Percentiles rank a stretch among this genome's conserved stretches.
Evolutionary conservation across 1,140 invertebrate genomes (phyloP).

Genomic region (Calycopis cecrops): DNA sequence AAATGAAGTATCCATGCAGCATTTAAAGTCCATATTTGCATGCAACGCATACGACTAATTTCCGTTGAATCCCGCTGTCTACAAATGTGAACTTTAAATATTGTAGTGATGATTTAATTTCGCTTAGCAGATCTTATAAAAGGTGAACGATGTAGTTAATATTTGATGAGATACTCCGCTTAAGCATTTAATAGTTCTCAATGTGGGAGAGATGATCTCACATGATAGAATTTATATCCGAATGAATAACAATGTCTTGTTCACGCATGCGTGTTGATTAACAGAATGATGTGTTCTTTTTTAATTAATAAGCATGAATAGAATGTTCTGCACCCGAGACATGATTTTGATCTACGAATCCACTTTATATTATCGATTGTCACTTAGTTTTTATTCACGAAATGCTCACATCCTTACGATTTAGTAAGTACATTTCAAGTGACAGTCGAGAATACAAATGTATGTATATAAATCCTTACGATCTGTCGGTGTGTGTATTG

Average conservation of each 20-base stretch:
- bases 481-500: slow-evolving; percentile 59
- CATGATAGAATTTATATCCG: slow-evolving; percentile 14
- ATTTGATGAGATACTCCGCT: slow-evolving; percentile 45
- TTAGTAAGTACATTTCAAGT: slow-evolving; percentile 14
- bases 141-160: slow-evolving; percentile 40
- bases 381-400: neutral
- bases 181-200: slow-evolving; percentile 32
- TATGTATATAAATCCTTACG: slow-evolving; percentile 44
- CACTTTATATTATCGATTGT: neutral
- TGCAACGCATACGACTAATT: too few species aligned
- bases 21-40: too few species aligned
- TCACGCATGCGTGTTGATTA: slow-evolving; percentile 53
- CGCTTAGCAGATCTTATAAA: slow-evolving; percentile 42
- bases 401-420: neutral
- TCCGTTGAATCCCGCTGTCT: slow-evolving; percentile 33
- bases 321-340: neutral
- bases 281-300: slow-evolving; percentile 36
- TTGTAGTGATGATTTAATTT: too few species aligned
- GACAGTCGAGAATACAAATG: slow-evolving; percentile 38
- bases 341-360: neutral
- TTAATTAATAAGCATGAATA: slow-evolving; percentile 9
- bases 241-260: slow-evolving; percentile 23
- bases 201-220: slow-evolving; percentile 24
- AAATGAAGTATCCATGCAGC: too few species aligned
- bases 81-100: slow-evolving; percentile 15